Evolutionary conservation across 2,888 invertebrate genomes (phyloP).

Genomic region (Sphaerophoria rueppellii): DNA sequence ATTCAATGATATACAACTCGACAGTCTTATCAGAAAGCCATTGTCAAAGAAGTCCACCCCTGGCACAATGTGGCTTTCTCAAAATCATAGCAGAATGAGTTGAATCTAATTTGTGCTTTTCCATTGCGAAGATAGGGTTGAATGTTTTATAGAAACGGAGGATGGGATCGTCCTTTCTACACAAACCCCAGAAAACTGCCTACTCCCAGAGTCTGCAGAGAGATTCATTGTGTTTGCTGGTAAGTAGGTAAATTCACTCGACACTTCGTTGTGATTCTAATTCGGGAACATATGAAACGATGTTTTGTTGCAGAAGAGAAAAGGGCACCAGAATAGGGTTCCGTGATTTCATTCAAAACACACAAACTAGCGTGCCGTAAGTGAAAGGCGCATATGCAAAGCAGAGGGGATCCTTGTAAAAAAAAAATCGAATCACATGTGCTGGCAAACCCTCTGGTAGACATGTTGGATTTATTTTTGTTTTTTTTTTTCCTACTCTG

Average conservation of each 20-base stretch:
- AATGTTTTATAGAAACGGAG: conserved; percentile 37
- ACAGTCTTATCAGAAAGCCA: too few species aligned
- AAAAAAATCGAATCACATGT: conserved; percentile 54
- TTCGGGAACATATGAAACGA: conserved; percentile 50
- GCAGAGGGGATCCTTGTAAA: conserved; percentile 12
- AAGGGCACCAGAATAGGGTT: conserved; percentile 32
- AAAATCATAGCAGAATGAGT: conserved; percentile 70
- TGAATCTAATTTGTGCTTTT: conserved; percentile 68
- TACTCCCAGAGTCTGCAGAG: conserved; percentile 42
- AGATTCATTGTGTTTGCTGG: conserved; percentile 70
- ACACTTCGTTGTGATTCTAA: conserved; percentile 73
- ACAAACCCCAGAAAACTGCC: conserved; percentile 60
- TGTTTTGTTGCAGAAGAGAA: conserved; percentile 10
- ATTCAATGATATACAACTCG: too few species aligned
- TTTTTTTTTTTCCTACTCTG: not conserved
- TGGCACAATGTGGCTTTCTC: conserved; percentile 62
- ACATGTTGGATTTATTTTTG: conserved; percentile 62
- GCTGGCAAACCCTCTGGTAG: conserved; percentile 57
- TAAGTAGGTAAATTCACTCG: conserved; percentile 74
- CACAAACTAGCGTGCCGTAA: not conserved
- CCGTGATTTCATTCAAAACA: conserved; percentile 39
- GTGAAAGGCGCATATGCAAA: not conserved
- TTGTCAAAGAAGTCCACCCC: conserved; percentile 1
- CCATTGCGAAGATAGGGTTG: conserved; percentile 65
- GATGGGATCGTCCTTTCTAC: conserved; percentile 46